Base-by-base conservation (phyloP, 2,113 vertebrate genomes). In the Ceyx margarethae region DNA sequence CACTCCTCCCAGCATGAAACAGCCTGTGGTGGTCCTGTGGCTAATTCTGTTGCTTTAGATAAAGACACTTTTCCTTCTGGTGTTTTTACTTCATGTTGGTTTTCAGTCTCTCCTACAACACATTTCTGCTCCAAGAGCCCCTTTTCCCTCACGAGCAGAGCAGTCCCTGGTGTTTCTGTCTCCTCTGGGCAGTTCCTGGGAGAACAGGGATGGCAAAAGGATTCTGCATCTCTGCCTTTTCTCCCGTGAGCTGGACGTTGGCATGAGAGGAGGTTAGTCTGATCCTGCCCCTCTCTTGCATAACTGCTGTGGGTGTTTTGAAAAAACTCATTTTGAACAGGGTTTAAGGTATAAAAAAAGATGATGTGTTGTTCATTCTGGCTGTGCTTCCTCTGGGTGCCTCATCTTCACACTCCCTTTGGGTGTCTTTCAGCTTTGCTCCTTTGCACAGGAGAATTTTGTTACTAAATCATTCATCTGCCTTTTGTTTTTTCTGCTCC, bases 401-500 rank as follows among this genome's bases (percentile, higher is more conserved):
- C 78, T 81, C 61, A 1, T 17, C 45, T 64, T 88, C 46, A 11
- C 25, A 3, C 54, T 94, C 88, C 81, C 83, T 87, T n/a, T 78
- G 81, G 56, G 68, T 66, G 12, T 72, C 60, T 81, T 81, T 85
- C 45, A 71, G 56, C 58, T 61, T 1, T 29, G 3, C 68, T 69
- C 4, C 0, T 80, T 92, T 92, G 50, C 75, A 61, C 4, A 5
- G 45, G 90, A 93, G 76, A 87, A 73, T 84, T 89, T 77, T 82
- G 75, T 67, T 93, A 18, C 78, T 85, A 69, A 87, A 65, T 93
- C 67, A 50, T 82, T 81, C 60, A 85, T 79, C 83, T 56, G 23
- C 33, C 64, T 94, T 89, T 89, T 93, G 45, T 86, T 84, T 91
- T 82, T 91, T 83, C 45, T 95, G 28, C 33, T 89, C 51, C 10